Conservation (phyloP, 2,888 invertebrate species). For the Drosophila cracens region DNA sequence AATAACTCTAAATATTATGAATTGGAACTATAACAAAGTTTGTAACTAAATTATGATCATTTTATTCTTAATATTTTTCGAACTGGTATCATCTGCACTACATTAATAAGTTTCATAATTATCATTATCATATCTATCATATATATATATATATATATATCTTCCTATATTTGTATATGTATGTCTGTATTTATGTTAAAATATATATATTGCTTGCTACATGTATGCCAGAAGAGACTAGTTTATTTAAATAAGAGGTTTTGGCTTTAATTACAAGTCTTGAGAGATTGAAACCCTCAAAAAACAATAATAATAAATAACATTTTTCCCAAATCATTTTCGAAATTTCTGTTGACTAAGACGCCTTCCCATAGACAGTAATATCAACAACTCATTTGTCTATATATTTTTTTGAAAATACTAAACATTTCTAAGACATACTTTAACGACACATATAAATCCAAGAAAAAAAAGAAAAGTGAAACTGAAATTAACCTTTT, state of each 20-base stretch:
- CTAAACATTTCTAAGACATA: background rate
- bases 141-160: background rate
- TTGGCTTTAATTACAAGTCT: too few species aligned
- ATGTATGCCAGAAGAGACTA: background rate
- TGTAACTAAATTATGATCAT: background rate
- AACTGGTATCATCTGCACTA: background rate
- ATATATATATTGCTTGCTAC: too few species aligned
- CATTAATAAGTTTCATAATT: background rate
- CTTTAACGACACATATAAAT: background rate
- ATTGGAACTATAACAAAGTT: background rate
- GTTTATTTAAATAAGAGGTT: too few species aligned
- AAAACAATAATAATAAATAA: background rate
- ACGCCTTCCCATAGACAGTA: background rate
- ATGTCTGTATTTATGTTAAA: too few species aligned
- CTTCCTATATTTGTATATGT: background rate
- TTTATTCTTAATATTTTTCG: background rate
- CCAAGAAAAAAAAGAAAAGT: background rate
- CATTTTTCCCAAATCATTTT: too few species aligned
- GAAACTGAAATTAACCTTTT: background rate
- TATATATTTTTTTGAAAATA: background rate
- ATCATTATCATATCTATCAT: too few species aligned
- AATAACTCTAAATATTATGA: background rate
- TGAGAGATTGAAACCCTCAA: background rate
- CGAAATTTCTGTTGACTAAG: background rate
- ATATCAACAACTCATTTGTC: background rate